Percentiles rank a stretch among this genome's conserved stretches.
These are phyloP conservation scores for Holothuria glaberrima DNA, from an alignment of 35 echinoderm and acorn worm species.

Conservation along the genomic window DNA sequence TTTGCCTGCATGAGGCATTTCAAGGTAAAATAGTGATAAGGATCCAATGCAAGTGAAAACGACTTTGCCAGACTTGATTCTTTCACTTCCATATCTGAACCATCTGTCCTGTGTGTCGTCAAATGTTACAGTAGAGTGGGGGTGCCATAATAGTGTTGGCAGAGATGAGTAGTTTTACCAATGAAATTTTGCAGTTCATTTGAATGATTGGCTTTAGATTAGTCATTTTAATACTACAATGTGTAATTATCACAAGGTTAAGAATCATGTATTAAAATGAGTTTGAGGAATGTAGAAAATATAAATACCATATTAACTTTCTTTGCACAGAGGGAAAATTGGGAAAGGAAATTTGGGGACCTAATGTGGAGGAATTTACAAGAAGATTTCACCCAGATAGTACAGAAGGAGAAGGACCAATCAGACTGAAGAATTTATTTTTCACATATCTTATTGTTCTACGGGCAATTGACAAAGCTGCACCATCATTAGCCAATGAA, in stretches of 20 bases:
- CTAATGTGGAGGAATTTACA: constrained; percentile 82
- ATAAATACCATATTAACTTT: neutral
- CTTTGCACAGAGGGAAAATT: constrained; percentile 70
- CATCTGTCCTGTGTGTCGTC: too few relatives aligned
- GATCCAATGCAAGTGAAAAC: too few relatives aligned
- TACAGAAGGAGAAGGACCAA: constrained; percentile 85
- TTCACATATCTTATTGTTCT: constrained; percentile 93
- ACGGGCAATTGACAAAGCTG: constrained; percentile 88
- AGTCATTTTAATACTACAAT: neutral
- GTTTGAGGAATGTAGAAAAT: neutral
- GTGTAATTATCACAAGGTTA: neutral
- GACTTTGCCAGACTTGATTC: neutral
- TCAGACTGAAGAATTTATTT: constrained; percentile 93
- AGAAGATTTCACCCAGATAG: constrained; percentile 80
- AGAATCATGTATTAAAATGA: neutral
- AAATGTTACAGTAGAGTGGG: too few relatives aligned
- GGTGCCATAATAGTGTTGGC: too few relatives aligned
- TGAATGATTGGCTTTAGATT: too few relatives aligned
- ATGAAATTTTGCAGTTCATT: too few relatives aligned
- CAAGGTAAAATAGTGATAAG: too few relatives aligned
- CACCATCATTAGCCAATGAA: constrained; percentile 79
- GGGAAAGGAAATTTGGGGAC: constrained; percentile 71
- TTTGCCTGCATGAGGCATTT: too few relatives aligned
- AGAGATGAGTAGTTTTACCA: too few relatives aligned
- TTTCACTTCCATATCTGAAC: too few relatives aligned